phyloP scores from a whole-genome alignment of 2,797 vertebrate species.

The Amblyopsis hoosieri region DNA sequence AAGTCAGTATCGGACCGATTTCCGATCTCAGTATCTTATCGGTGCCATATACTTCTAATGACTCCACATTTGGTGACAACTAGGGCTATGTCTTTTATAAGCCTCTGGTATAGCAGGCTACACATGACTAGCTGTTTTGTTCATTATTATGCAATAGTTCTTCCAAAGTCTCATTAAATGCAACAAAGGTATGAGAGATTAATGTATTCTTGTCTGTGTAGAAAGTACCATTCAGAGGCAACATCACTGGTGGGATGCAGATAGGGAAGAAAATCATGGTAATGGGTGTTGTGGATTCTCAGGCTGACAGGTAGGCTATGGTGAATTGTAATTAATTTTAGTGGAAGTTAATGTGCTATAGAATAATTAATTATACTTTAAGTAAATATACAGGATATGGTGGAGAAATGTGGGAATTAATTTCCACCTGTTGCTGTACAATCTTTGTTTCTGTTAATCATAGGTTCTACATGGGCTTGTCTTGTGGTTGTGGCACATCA shows the following conservation, averaged over 20 bases:
- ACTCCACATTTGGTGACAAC: no score
- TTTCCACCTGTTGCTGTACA: background rate
- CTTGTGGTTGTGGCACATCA: conserved; percentile 83
- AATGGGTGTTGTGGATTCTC: conserved; percentile 87
- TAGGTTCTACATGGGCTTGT: conserved; percentile 92
- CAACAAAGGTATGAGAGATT: background rate
- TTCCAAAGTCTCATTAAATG: background rate
- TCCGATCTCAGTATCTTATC: no score
- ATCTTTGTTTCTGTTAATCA: background rate
- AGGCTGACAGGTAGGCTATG: conserved; percentile 84
- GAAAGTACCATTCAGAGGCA: conserved; percentile 92
- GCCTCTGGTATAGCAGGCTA: no score
- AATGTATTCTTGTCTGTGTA: conserved; percentile 53
- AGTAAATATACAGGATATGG: no score
- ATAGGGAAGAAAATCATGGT: conserved; percentile 90
- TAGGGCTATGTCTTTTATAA: no score
- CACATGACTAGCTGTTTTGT: background rate
- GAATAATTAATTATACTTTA: no score
- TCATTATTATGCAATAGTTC: background rate
- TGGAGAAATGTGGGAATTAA: background rate
- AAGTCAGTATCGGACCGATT: no score
- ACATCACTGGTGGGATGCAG: conserved; percentile 87
- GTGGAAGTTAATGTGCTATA: no score
- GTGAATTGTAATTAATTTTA: no score
- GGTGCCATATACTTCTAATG: no score